A percentile compares a stretch with the other conserved stretches of the same genome.
Evolutionary conservation across 2,113 vertebrate genomes (phyloP).

Genomic region (Castor canadensis): DNA sequence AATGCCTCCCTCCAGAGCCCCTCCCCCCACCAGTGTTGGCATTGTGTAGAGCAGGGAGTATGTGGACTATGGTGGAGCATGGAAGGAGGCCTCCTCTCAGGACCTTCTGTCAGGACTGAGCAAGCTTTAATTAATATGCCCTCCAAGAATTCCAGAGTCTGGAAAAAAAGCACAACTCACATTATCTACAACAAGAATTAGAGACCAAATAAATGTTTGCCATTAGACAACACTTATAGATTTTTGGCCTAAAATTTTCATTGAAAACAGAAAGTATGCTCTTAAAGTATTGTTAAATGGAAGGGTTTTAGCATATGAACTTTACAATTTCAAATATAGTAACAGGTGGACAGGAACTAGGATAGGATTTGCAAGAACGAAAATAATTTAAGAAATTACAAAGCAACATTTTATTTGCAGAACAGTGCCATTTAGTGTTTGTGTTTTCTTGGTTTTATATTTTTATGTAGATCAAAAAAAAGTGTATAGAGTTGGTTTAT

Average conservation of each 20-base stretch:
- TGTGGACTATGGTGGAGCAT: accelerated
- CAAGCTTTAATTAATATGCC: background rate
- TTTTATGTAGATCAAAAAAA: background rate
- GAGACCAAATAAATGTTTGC: background rate
- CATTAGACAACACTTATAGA: background rate
- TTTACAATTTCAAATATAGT: background rate
- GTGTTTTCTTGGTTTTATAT: background rate
- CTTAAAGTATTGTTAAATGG: background rate
- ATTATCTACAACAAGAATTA: background rate
- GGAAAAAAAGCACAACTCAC: background rate
- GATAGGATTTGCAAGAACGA: background rate
- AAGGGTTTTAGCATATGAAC: background rate
- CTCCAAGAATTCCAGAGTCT: background rate
- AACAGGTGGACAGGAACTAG: background rate
- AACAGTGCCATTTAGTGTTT: background rate
- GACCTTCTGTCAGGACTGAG: background rate
- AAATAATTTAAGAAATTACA: background rate
- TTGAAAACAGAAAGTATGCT: background rate
- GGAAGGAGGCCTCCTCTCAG: background rate
- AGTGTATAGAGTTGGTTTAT: background rate
- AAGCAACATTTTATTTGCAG: background rate
- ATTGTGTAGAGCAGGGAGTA: background rate
- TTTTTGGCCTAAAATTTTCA: background rate
- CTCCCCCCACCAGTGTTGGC: accelerated
- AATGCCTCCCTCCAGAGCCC: background rate